phyloP scores from a whole-genome alignment of 2,888 invertebrate genomes.

The Callosobruchus maculatus region DNA sequence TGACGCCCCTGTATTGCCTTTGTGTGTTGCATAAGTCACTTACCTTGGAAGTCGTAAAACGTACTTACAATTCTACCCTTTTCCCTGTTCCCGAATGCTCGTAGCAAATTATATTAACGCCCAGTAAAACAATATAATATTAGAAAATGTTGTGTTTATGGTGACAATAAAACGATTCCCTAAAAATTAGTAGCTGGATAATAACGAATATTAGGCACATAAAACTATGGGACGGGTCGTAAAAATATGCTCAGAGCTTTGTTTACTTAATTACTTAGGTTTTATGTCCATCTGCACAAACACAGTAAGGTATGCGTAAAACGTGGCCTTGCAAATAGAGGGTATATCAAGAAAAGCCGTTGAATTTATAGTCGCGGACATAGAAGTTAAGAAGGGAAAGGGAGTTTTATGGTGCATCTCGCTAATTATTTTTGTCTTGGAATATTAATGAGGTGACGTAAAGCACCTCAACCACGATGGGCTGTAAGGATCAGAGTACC shows the following conservation, averaged over 20 bases:
- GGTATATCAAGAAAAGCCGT: neutral
- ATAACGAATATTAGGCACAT: conserved; percentile 9
- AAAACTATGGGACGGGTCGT: conserved; percentile 10
- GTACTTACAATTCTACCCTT: neutral
- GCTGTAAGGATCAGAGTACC: too few species aligned
- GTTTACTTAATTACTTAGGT: conserved; percentile 37
- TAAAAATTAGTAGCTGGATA: conserved; percentile 25
- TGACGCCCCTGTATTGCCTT: neutral
- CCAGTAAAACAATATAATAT: neutral
- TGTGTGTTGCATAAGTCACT: neutral
- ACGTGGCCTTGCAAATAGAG: neutral
- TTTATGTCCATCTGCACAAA: conserved; percentile 21
- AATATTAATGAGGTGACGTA: neutral
- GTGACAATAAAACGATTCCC: conserved; percentile 28
- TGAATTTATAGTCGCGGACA: neutral
- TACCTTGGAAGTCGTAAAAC: neutral
- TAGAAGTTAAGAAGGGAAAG: neutral
- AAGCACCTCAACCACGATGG: too few species aligned
- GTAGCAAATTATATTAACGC: neutral
- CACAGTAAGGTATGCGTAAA: conserved; percentile 2
- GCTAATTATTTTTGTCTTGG: neutral
- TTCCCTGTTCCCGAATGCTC: neutral
- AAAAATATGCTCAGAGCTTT: conserved; percentile 21
- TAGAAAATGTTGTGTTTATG: conserved; percentile 25
- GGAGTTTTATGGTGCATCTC: neutral